phyloP scores from a whole-genome alignment of 2,888 invertebrate genomes.

The Thelaira solivaga region DNA sequence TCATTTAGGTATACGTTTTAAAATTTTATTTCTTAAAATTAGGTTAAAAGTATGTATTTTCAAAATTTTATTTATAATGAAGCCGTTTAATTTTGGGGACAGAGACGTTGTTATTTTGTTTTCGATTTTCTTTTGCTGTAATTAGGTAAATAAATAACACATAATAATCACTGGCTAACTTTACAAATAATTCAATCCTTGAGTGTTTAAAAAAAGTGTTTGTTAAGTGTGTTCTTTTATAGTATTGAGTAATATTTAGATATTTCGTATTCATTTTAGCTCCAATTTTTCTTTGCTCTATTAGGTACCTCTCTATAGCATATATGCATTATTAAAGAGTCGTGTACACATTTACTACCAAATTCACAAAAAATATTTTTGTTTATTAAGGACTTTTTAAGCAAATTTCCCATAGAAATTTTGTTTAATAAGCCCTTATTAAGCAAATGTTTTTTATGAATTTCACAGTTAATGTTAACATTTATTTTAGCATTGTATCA shows the following conservation, averaged over 20 bases:
- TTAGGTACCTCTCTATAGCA: slow-evolving; percentile 13
- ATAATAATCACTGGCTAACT: slow-evolving; percentile 9
- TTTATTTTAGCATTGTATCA: slow-evolving; percentile 11
- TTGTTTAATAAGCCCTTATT: no score
- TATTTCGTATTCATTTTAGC: neutral
- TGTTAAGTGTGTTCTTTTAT: slow-evolving; percentile 24
- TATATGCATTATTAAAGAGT: neutral
- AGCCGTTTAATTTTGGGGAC: slow-evolving; percentile 52
- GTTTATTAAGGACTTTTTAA: no score
- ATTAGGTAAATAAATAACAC: slow-evolving; percentile 22
- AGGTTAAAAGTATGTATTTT: slow-evolving; percentile 36
- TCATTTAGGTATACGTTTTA: slow-evolving; percentile 40
- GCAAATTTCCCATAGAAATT: no score
- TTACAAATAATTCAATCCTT: slow-evolving; percentile 46
- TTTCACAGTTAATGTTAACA: slow-evolving; percentile 14
- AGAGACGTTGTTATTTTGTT: slow-evolving; percentile 15
- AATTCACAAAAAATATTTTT: no score
- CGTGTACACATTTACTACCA: neutral
- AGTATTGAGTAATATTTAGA: slow-evolving; percentile 11
- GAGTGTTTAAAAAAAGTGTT: slow-evolving; percentile 37
- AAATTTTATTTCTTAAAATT: slow-evolving; percentile 54
- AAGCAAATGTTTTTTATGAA: no score
- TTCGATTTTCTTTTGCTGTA: neutral
- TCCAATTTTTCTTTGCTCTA: slow-evolving; percentile 14
- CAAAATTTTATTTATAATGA: slow-evolving; percentile 35